phyloP scores from a whole-genome alignment of 2,113 vertebrate species.

The Stegastes partitus region DNA sequence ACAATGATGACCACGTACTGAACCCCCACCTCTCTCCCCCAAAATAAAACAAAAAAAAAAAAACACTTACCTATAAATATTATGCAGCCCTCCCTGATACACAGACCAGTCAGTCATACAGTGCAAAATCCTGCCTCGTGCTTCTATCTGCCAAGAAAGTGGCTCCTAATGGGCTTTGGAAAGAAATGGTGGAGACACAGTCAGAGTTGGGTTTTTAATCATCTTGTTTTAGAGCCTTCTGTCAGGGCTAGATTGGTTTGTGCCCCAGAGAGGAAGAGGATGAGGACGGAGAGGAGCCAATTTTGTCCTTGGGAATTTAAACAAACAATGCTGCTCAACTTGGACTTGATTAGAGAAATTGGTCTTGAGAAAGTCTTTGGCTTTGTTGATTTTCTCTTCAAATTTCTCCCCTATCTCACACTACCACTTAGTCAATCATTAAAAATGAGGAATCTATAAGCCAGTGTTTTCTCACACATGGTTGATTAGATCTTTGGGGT shows the following conservation, averaged over 20 bases:
- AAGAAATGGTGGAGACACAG: conserved; percentile 34
- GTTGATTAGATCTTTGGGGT: conserved; percentile 14
- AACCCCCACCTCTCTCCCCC: too few relatives aligned
- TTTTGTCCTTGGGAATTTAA: conserved; percentile 45
- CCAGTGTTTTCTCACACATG: conserved; percentile 1
- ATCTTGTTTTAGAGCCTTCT: conserved; percentile 50
- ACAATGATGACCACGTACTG: conserved; percentile 20
- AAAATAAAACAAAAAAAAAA: too few relatives aligned
- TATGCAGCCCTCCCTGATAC: conserved; percentile 4
- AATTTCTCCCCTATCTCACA: not conserved
- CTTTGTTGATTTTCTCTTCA: conserved; percentile 1
- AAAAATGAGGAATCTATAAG: conserved; percentile 13
- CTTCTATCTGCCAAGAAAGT: conserved; percentile 34
- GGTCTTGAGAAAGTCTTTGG: conserved; percentile 7
- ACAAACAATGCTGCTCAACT: conserved; percentile 41
- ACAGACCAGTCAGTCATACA: conserved; percentile 22
- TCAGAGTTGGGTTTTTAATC: conserved; percentile 46
- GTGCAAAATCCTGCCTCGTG: not conserved
- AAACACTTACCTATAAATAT: conserved; percentile 14
- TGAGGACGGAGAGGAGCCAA: conserved; percentile 29
- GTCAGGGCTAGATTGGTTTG: conserved; percentile 57
- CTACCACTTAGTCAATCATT: conserved; percentile 13
- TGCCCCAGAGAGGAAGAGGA: conserved; percentile 38
- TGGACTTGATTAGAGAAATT: conserved; percentile 41
- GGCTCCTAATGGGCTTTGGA: conserved; percentile 45